Evolutionary conservation across 2,888 invertebrate species (phyloP).

Genomic region (Podabrus alpinus): DNA sequence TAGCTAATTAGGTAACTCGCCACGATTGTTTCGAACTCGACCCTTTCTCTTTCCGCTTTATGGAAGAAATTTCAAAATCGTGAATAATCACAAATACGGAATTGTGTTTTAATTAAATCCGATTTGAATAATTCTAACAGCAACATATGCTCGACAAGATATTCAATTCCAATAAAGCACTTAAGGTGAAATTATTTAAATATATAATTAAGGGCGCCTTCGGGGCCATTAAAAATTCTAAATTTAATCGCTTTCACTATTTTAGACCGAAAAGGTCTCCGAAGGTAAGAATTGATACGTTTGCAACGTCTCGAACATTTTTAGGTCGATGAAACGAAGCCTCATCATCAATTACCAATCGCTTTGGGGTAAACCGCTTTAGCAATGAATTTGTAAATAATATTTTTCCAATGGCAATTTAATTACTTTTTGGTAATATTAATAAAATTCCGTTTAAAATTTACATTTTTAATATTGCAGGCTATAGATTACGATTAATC

Average conservation of each 20-base stretch:
- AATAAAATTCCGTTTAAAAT: background rate
- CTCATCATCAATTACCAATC: background rate
- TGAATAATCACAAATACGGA: background rate
- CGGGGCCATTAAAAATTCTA: background rate
- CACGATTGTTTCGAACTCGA: background rate
- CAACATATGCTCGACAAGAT: conserved; percentile 1
- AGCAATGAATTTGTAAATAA: background rate
- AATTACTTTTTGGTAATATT: background rate
- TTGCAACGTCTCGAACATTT: background rate
- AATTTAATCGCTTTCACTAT: background rate
- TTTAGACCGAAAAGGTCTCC: background rate
- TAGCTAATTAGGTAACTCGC: background rate
- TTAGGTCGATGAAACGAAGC: background rate
- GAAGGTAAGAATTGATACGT: background rate
- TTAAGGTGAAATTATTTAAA: background rate
- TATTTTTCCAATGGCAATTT: background rate
- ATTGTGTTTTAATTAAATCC: background rate
- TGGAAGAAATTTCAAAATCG: background rate
- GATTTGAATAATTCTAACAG: background rate
- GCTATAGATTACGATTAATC: background rate
- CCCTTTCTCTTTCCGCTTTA: background rate
- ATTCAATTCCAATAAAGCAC: background rate
- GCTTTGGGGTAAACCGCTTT: background rate
- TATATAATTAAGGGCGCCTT: background rate
- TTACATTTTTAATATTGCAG: background rate